Percentiles rank a stretch among this genome's conserved stretches.
Conservation (phyloP, 2,888 invertebrate species). For the Pseudoips prasinana region DNA sequence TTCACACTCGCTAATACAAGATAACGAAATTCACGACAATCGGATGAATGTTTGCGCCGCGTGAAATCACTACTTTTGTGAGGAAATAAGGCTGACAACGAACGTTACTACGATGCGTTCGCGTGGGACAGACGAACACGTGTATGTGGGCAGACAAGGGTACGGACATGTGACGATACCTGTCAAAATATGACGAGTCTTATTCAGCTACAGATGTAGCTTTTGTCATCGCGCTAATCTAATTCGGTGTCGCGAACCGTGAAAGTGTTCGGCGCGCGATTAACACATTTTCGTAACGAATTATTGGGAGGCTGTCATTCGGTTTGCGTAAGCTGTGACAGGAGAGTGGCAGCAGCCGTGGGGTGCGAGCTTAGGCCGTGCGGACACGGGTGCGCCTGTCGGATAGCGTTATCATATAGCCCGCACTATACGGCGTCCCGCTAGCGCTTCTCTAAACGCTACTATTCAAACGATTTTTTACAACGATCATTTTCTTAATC, state of each 20-base stretch:
- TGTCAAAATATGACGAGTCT: slow-evolving; percentile 80
- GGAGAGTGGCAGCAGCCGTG: slow-evolving; percentile 72
- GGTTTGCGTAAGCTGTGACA: slow-evolving; percentile 80
- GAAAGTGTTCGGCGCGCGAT: slow-evolving; percentile 70
- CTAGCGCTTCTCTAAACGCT: background rate
- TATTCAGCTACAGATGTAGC: slow-evolving; percentile 74
- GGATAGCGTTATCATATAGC: slow-evolving; percentile 42
- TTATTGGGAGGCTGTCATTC: slow-evolving; percentile 78
- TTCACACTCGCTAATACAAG: slow-evolving; percentile 72
- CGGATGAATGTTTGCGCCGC: slow-evolving; percentile 79
- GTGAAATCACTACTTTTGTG: slow-evolving; percentile 78
- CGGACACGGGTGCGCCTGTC: slow-evolving; percentile 18
- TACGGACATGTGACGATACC: slow-evolving; percentile 68
- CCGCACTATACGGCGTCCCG: background rate
- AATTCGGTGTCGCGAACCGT: slow-evolving; percentile 73
- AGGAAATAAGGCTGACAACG: slow-evolving; percentile 56
- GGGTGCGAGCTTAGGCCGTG: slow-evolving; percentile 56
- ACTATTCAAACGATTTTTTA: no score
- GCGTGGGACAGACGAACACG: slow-evolving; percentile 67
- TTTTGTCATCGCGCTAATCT: slow-evolving; percentile 77
- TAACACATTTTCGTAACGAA: slow-evolving; percentile 80
- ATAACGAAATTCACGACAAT: slow-evolving; percentile 77
- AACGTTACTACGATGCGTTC: slow-evolving; percentile 43
- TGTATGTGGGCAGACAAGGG: slow-evolving; percentile 78
- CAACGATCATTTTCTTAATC: no score